Evolutionary conservation across 1,140 invertebrate species (phyloP).

Genomic region (Cryptotermes secundus): DNA sequence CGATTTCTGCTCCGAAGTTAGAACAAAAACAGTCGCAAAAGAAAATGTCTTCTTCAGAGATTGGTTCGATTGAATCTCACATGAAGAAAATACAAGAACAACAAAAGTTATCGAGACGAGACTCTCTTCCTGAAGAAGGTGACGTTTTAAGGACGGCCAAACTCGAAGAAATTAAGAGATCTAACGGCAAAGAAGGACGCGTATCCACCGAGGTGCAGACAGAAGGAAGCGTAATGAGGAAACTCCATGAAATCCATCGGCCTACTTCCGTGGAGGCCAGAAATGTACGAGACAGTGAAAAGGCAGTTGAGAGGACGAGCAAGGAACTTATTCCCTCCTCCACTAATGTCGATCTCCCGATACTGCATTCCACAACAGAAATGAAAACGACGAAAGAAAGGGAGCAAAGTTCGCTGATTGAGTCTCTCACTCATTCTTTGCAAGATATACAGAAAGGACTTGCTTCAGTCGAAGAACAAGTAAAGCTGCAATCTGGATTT

Average conservation of each 20-base stretch:
- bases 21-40: not conserved
- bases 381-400: not conserved
- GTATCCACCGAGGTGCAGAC: not conserved
- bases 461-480: constrained; percentile 36
- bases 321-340: not conserved
- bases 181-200: not conserved
- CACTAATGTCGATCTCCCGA: not conserved
- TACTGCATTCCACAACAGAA: not conserved
- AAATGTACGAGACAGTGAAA: not conserved
- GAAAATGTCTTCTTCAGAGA: not conserved
- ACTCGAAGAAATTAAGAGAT: not conserved
- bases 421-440: constrained; percentile 41
- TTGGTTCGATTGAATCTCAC: not conserved
- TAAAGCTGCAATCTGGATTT: not conserved
- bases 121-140: not conserved
- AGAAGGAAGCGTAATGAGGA: not conserved
- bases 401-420: constrained; percentile 36
- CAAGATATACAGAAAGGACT: constrained; percentile 42
- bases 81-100: not conserved
- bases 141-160: not conserved
- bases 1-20: not conserved
- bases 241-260: not conserved
- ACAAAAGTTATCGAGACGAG: not conserved
- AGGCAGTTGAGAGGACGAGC: not conserved
- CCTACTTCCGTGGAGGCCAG: not conserved